Conservation (phyloP, 2,797 vertebrate genomes). For the Pseudocheirus occidentalis region DNA sequence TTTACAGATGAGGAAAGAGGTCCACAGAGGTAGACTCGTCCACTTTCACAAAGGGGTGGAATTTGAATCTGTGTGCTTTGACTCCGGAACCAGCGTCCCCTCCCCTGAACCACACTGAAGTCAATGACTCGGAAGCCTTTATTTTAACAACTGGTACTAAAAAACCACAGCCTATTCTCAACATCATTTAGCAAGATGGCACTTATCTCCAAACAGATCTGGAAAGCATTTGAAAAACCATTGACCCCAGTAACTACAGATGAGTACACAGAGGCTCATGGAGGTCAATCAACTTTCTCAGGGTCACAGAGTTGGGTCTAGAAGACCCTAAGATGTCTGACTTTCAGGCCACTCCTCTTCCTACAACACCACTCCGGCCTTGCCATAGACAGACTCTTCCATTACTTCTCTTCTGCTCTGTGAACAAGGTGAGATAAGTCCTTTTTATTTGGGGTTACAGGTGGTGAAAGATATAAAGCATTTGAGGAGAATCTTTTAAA, state of each 20-base stretch:
- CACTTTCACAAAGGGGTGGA: not conserved
- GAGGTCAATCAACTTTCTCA: constrained; percentile 28
- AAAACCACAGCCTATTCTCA: not conserved
- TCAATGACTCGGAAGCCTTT: not conserved
- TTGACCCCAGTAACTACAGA: not conserved
- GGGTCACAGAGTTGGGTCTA: not conserved
- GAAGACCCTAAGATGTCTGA: constrained; percentile 2
- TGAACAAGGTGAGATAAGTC: constrained; percentile 55
- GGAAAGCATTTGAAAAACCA: not conserved
- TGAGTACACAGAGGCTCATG: constrained; percentile 27
- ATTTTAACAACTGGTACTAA: too few relatives aligned
- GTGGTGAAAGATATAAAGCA: constrained; percentile 70
- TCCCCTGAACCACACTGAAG: not conserved
- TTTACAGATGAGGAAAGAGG: not conserved
- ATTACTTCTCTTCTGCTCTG: constrained; percentile 55
- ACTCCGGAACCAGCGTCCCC: not conserved
- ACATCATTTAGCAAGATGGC: not conserved
- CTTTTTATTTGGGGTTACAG: constrained; percentile 73
- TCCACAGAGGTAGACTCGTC: not conserved
- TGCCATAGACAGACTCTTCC: not conserved
- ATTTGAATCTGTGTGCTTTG: not conserved
- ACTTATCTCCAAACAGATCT: not conserved
- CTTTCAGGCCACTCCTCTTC: not conserved
- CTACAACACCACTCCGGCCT: not conserved
- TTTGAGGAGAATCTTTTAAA: constrained; percentile 75